phyloP scores from a whole-genome alignment of 2,113 vertebrate genomes.

The Tautogolabrus adspersus region DNA sequence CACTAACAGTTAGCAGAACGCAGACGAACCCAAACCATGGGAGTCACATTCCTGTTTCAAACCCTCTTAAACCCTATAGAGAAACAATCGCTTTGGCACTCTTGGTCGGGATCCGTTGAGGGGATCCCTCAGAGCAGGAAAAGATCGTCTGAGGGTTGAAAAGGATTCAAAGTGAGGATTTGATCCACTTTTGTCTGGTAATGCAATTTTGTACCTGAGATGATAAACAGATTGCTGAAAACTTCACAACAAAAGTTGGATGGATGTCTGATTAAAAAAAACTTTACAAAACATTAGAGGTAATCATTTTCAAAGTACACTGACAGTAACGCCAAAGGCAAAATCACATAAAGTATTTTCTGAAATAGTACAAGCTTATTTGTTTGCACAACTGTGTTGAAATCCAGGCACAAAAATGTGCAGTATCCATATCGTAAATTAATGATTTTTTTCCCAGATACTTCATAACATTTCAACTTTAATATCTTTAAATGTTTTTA shows the following conservation, averaged over 20 bases:
- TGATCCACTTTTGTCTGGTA: constrained; percentile 66
- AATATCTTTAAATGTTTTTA: constrained; percentile 9
- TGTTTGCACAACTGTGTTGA: neutral
- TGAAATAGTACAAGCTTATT: constrained; percentile 25
- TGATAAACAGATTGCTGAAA: constrained; percentile 79
- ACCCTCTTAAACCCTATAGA: constrained; percentile 27
- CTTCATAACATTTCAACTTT: constrained; percentile 17
- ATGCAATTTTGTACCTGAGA: constrained; percentile 83
- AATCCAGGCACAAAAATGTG: constrained; percentile 1
- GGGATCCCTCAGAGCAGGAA: neutral
- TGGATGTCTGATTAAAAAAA: constrained; percentile 79
- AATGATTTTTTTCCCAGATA: neutral
- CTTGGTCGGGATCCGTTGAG: neutral
- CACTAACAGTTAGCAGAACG: constrained; percentile 57
- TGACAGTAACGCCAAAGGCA: constrained; percentile 38
- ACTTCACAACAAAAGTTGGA: constrained; percentile 82
- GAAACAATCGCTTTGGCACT: neutral
- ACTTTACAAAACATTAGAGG: constrained; percentile 69
- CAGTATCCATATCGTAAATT: neutral
- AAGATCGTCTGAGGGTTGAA: neutral
- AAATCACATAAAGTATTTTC: constrained; percentile 36
- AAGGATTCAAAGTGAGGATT: constrained; percentile 47
- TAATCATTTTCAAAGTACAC: constrained; percentile 66
- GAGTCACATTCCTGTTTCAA: constrained; percentile 46
- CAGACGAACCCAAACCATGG: constrained; percentile 57